Evolutionary conservation across 1,140 invertebrate genomes (phyloP), one percentile per base, ranked within the genome.

Genomic region (Drosophila eugracilis): DNA sequence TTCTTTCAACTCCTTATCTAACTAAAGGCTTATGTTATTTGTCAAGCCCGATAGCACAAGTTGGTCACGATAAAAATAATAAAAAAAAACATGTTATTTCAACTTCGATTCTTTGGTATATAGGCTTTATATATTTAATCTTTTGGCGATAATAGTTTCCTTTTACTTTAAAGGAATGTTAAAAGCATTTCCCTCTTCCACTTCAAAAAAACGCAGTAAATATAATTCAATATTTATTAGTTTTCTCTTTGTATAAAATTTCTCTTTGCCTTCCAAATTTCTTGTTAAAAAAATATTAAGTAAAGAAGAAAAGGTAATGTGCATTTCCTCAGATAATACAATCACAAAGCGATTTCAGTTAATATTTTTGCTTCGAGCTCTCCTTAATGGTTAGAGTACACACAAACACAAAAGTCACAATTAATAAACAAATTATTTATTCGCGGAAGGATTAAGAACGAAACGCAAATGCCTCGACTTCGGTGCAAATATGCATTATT

Each of bases 321-420:
- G 80, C 84, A 86, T 84, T 84, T 84, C 44, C 45, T 84, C 73
- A 57, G 65, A 85, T 85, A 85, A 86, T 85, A 85, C 80, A 85
- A 80, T 63, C 73, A 63, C 75, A 80, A 80, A 80, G 70, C 72
- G 75, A 84, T 63, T 74, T 84, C 65, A 75, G 62, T 74, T 80
- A 77, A 65, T 77, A 66, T 74, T 63, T 60, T 65, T 62, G 80
- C 77, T 85, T 85, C 81, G 81, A 85, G 80, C 77, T 77, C 77
- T 77, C 57, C 75, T 80, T 85, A 84, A 58, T 67, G 75, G 75
- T 84, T 84, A 84, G 60, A 84, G 75, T 80, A 86, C 60, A 85
- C 75, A 85, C 48, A 65, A 34, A 75, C 67, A 65, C 34, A 63
- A 66, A 66, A 74, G 67, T 65, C 48, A 66, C 42, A 77, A 67